A percentile compares a stretch with the other conserved stretches of the same genome.
Conservation (phyloP, 2,888 invertebrate genomes). For the Onthophagus sagittarius region DNA sequence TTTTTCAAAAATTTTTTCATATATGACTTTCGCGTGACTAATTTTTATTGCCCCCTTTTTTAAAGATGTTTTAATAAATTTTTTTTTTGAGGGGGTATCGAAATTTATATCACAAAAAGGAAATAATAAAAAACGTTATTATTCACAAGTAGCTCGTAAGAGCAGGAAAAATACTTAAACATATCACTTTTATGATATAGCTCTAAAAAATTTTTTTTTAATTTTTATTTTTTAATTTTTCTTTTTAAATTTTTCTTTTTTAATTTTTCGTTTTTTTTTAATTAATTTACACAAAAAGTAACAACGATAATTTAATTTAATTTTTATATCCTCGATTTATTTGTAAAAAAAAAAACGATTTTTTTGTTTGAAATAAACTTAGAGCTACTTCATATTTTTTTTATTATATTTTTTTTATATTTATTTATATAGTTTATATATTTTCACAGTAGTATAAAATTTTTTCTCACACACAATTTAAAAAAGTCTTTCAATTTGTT, state of each 20-base stretch:
- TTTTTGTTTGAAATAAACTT: conserved; percentile 15
- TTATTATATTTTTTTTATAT: conserved; percentile 21
- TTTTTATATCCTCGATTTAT: not conserved
- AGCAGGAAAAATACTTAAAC: conserved; percentile 46
- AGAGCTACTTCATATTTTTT: conserved; percentile 20
- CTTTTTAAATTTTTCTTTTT: too few species aligned
- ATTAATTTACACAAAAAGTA: not conserved
- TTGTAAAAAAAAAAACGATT: not conserved
- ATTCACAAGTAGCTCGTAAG: conserved; percentile 40
- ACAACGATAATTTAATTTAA: conserved; percentile 13
- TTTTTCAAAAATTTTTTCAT: not conserved
- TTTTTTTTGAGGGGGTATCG: not conserved
- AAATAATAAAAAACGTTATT: conserved; percentile 36
- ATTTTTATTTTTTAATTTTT: too few species aligned
- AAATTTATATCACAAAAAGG: conserved; percentile 44
- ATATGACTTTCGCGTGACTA: conserved; percentile 23
- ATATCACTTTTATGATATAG: conserved; percentile 44
- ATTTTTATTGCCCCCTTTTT: conserved; percentile 14
- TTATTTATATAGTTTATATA: conserved; percentile 19
- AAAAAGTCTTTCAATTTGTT: conserved; percentile 47
- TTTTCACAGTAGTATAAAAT: conserved; percentile 36
- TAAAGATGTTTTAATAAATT: conserved; percentile 27
- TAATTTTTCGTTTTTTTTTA: not conserved
- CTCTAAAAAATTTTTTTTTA: conserved; percentile 3
- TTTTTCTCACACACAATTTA: conserved; percentile 42